Base-by-base conservation (phyloP, 2,888 invertebrate genomes). In the Acanthosepion esculentum region DNA sequence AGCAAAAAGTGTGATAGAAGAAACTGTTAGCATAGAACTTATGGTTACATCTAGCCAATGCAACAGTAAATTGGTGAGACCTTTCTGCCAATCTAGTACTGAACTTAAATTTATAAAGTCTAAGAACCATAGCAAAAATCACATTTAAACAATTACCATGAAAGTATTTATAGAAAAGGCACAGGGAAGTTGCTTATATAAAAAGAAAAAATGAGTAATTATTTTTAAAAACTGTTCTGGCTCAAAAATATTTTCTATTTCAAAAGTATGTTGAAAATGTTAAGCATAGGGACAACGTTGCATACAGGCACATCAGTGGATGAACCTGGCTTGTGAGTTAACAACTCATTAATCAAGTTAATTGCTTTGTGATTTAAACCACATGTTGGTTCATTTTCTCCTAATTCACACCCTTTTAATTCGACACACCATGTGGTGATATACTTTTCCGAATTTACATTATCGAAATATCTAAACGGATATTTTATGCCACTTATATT, bases 281-380 rank as follows among this genome's bases (percentile, higher is more conserved):
- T 78, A n/a, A n/a, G 18, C 12, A n/a, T 15, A 1, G 78, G n/a
- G n/a, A n/a, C n/a, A 78, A 15, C 15, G 15, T 18, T 15, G n/a
- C 12, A 33, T 18, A 33, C 3, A 3, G 12, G 12, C 78, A 78
- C 15, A 78, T 78, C 78, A 78, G n/a, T 78, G 78, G 33, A 12
- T 78, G 33, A 12, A 78, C n/a, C 12, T n/a, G 8, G n/a, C n/a
- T 33, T n/a, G 78, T n/a, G n/a, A 15, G 78, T 41, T 78, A 78
- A 78, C 78, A 78, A n/a, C 78, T 78, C 78, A 78, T 78, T 78
- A 78, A 78, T 78, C 78, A 78, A 78, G n/a, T 78, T 78, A 78
- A 78, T 78, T 78, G 33, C 78, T 33, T 78, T 15, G 23, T 78
- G 12, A 78, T 78, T 78, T 33, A 78, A 78, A 78, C 78, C 78